A percentile compares a stretch with the other conserved stretches of the same genome.
These are phyloP conservation scores for Phalera bucephala DNA, from an alignment of 2,888 invertebrate species.

Conservation along the genomic window DNA sequence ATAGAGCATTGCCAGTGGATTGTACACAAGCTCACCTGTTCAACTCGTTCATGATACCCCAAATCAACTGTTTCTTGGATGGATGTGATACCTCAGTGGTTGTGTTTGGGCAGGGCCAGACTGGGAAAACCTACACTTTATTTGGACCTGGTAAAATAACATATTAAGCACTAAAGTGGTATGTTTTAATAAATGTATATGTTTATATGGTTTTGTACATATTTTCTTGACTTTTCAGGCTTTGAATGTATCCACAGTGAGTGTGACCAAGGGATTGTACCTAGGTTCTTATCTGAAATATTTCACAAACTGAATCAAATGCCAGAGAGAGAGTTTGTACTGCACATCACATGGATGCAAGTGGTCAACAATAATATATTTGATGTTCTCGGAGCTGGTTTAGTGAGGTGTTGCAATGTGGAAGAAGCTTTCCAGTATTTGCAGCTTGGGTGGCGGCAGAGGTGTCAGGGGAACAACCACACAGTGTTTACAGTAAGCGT, in stretches of 20 bases:
- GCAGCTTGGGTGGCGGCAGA: conserved; percentile 85
- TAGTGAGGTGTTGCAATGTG: conserved; percentile 84
- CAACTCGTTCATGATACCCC: conserved; percentile 85
- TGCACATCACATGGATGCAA: conserved; percentile 89
- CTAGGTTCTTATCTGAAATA: conserved; percentile 87
- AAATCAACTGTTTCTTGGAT: conserved; percentile 86
- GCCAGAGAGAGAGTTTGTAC: conserved; percentile 85
- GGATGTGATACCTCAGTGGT: conserved; percentile 90
- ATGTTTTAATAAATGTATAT: too few species aligned
- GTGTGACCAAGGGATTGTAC: conserved; percentile 88
- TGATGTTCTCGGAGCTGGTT: conserved; percentile 82
- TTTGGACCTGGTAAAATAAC: conserved; percentile 85
- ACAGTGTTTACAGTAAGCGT: conserved; percentile 88
- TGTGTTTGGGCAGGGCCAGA: conserved; percentile 85
- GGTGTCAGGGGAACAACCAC: conserved; percentile 83
- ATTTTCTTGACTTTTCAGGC: conserved; percentile 47
- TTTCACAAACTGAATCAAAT: conserved; percentile 86
- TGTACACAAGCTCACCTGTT: conserved; percentile 86
- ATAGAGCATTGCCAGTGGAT: conserved; percentile 80
- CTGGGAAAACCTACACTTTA: conserved; percentile 89
- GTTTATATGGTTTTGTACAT: too few species aligned
- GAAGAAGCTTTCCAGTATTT: conserved; percentile 88
- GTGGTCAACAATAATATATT: conserved; percentile 86
- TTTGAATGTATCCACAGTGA: conserved; percentile 84
- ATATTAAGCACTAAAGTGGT: too few species aligned